phyloP scores from a whole-genome alignment of 2,888 invertebrate genomes.

The Mesorhabditis belari region DNA sequence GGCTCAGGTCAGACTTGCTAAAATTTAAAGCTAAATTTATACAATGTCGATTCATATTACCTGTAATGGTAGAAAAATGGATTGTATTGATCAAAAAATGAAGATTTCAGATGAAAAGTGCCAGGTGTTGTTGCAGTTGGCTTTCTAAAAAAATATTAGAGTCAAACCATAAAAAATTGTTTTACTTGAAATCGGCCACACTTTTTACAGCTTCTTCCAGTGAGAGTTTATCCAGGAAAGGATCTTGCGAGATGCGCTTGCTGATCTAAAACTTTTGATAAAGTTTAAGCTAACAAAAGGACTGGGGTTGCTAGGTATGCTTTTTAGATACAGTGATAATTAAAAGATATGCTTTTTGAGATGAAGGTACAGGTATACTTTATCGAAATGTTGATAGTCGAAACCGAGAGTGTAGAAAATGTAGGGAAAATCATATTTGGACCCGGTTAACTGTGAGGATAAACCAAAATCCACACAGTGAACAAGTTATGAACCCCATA shows the following conservation, averaged over 20 bases:
- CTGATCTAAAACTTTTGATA: constrained; percentile 65
- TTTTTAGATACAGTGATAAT: too few relatives aligned
- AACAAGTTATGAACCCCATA: too few relatives aligned
- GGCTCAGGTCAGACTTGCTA: constrained; percentile 58
- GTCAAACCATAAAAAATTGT: not conserved
- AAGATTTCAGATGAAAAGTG: constrained; percentile 80
- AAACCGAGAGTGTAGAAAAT: too few relatives aligned
- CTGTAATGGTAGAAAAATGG: constrained; percentile 97
- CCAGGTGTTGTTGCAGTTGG: constrained; percentile 69
- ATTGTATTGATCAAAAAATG: constrained; percentile 78
- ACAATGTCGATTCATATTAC: not conserved
- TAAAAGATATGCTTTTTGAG: too few relatives aligned
- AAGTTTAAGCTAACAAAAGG: too few relatives aligned
- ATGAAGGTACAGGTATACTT: too few relatives aligned
- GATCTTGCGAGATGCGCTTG: constrained; percentile 72
- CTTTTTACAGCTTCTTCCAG: constrained; percentile 72
- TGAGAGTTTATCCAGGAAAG: constrained; percentile 51
- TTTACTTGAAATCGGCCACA: constrained; percentile 72
- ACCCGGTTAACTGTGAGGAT: too few relatives aligned
- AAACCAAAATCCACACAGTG: too few relatives aligned
- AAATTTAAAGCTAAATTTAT: not conserved
- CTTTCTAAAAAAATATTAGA: constrained; percentile 52
- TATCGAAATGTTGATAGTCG: too few relatives aligned
- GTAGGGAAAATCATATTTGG: too few relatives aligned
- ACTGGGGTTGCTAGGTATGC: too few relatives aligned